Base-by-base conservation (phyloP, 1,140 invertebrate genomes). In the Cyrtorhinus lividipennis region DNA sequence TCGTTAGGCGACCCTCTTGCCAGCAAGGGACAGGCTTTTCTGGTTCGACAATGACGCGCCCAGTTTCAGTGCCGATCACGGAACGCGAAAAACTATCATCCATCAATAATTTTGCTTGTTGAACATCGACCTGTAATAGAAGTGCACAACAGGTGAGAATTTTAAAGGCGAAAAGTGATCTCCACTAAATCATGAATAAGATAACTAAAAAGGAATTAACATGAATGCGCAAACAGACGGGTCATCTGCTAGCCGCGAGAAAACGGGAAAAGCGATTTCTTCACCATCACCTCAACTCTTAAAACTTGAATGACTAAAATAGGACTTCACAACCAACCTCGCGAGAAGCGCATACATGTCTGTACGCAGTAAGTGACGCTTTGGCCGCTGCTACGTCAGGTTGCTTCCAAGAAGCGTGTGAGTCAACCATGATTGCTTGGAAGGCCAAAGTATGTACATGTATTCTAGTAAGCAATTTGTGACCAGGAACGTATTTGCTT, bases 401-500 rank as follows among this genome's bases (percentile, higher is more conserved):
- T 68, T 89, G 83, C 62, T 84, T 89, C 87, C 87, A 91, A 1
- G 76, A 65, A 2, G 24, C 24, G 26, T 30, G 24, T 0, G 82
- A 82, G 45, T 76, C 74, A 71, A 82, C 81, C 61, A 92, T 72
- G 65, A 93, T 88, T 1, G 86, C 87, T 75, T 93, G 90, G 69
- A 88, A 92, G 12, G 90, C 89, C 63, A 93, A 72, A 0, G 90
- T 92, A 68, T 93, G 90, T 1, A 92, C 84, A 69, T 93, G 90
- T 24, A 93, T 82, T 61, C 90, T 76, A 0, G 87, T 86, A 1
- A 93, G 67, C 57, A 76, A 72, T 46, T 87, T 79, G 18, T 61
- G 61, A 2, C 27, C 53, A 2, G 25, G 5, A 24, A 59, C 62
- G 12, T 24, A 30, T 15, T 58, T 48, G 48, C 61, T 67, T 18